phyloP scores from a whole-genome alignment of 2,888 invertebrate genomes.

The Hoplodrina blanda region DNA sequence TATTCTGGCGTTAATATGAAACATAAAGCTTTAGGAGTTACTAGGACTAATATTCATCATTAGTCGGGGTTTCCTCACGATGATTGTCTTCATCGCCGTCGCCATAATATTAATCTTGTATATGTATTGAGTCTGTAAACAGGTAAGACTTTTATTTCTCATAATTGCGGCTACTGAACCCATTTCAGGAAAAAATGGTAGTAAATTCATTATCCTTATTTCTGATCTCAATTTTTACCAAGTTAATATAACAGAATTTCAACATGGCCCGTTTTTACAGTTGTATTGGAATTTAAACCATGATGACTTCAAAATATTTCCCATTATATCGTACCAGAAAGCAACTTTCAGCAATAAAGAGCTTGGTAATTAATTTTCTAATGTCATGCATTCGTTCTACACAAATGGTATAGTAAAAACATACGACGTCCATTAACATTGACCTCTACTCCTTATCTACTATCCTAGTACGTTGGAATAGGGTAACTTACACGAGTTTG shows the following conservation, averaged over 20 bases:
- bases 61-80: background rate
- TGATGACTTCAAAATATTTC: background rate
- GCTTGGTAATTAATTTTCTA: background rate
- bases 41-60: background rate
- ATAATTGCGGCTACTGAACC: too few relatives aligned
- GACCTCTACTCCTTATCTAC: slow-evolving; percentile 16
- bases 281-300: too few relatives aligned
- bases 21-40: background rate
- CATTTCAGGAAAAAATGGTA: too few relatives aligned
- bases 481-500: slow-evolving; percentile 30
- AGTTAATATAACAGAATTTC: too few relatives aligned
- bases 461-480: background rate
- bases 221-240: too few relatives aligned
- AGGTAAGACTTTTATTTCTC: too few relatives aligned
- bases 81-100: background rate
- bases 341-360: background rate
- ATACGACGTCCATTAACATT: slow-evolving; percentile 15
- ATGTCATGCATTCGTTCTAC: slow-evolving; percentile 15
- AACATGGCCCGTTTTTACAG: too few relatives aligned
- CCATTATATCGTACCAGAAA: background rate
- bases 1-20: background rate
- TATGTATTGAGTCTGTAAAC: too few relatives aligned
- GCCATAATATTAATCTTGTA: too few relatives aligned
- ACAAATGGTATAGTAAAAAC: slow-evolving; percentile 29
- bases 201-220: too few relatives aligned